phyloP scores from a whole-genome alignment of 2,113 vertebrate species.

The Anas platyrhynchos region DNA sequence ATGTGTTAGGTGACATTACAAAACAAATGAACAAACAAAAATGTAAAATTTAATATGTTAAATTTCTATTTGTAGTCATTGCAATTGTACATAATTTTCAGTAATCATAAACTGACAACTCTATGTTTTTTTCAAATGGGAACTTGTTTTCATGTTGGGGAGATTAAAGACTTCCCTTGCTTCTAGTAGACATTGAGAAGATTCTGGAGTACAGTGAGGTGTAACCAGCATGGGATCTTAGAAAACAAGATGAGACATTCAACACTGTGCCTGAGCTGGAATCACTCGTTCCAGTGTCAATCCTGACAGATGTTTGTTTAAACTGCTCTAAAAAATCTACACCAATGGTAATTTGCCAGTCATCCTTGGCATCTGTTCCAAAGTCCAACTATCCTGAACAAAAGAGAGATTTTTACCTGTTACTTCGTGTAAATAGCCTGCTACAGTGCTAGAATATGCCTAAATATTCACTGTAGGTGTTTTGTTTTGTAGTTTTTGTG shows the following conservation, averaged over 20 bases:
- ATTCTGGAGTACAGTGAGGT: neutral
- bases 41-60: neutral
- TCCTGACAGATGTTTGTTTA: neutral
- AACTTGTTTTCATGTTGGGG: neutral
- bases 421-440: neutral
- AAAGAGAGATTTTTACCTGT: neutral
- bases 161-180: neutral
- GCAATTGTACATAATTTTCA: neutral
- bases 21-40: neutral
- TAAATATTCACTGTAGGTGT: neutral
- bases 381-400: neutral
- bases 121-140: neutral
- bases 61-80: neutral
- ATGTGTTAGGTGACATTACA: neutral
- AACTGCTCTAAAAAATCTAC: neutral
- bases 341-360: neutral
- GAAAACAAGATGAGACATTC: neutral
- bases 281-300: neutral
- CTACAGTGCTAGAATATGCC: neutral
- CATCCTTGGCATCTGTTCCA: neutral
- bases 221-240: neutral
- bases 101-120: neutral
- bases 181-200: neutral
- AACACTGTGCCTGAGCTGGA: neutral
- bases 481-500: neutral